Conservation (phyloP, 1,140 invertebrate species). For the Mylabris phalerata region DNA sequence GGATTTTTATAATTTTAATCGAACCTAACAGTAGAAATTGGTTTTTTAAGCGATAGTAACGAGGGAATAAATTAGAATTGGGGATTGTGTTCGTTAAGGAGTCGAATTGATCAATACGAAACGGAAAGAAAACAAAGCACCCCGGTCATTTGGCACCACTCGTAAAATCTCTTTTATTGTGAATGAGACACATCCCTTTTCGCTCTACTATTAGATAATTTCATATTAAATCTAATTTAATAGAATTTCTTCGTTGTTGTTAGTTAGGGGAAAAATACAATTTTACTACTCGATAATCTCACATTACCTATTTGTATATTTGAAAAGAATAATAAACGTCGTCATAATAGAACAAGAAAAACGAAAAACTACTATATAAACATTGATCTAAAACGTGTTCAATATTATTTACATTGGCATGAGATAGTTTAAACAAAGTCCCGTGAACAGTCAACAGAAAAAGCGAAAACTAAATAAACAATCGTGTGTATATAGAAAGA, state of each 20-base stretch:
- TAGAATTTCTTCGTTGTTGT: too few species aligned
- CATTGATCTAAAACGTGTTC: conserved; percentile 22
- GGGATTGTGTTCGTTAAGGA: too few species aligned
- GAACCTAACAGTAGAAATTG: not conserved
- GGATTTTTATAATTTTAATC: not conserved
- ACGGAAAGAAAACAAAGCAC: too few species aligned
- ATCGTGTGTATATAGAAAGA: conserved; percentile 1
- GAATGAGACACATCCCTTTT: too few species aligned
- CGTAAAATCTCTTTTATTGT: too few species aligned
- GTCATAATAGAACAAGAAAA: conserved; percentile 12
- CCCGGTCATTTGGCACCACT: too few species aligned
- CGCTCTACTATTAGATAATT: too few species aligned
- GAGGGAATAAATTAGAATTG: too few species aligned
- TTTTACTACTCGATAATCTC: not conserved
- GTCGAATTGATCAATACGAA: too few species aligned
- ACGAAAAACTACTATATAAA: conserved; percentile 22
- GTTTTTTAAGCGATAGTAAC: too few species aligned
- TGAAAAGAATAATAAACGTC: conserved; percentile 21
- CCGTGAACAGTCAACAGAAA: conserved; percentile 29
- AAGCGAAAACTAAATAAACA: conserved; percentile 32
- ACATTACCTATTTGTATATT: conserved; percentile 19
- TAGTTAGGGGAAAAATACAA: too few species aligned
- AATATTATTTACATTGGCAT: conserved; percentile 30
- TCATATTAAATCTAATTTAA: too few species aligned
- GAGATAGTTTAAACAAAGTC: conserved; percentile 27